phyloP scores from a whole-genome alignment of 2,888 invertebrate genomes.

The Scaptodrosophila latifasciaeformis region DNA sequence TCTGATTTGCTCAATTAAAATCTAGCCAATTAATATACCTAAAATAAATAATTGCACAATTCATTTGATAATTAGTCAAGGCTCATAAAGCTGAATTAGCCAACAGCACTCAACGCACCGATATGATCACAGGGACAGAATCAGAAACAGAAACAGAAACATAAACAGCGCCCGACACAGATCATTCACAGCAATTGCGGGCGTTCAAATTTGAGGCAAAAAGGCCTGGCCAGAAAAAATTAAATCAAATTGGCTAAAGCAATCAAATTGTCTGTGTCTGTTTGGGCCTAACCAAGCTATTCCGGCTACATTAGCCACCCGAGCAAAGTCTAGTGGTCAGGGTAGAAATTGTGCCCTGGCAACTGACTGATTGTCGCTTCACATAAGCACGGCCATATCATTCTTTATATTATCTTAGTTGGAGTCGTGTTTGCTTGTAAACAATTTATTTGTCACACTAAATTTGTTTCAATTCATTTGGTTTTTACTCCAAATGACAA shows the following conservation, averaged over 20 bases:
- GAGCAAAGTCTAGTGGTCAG: too few species aligned
- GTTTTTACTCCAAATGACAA: slow-evolving; percentile 70
- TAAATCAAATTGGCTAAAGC: slow-evolving; percentile 61
- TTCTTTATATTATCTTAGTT: too few species aligned
- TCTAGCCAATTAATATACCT: slow-evolving; percentile 59
- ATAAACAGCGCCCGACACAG: slow-evolving; percentile 18
- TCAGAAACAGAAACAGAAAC: not conserved
- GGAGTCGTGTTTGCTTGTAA: slow-evolving; percentile 33
- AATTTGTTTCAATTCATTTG: slow-evolving; percentile 74
- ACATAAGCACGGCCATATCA: too few species aligned
- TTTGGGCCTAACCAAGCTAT: not conserved
- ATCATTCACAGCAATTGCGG: too few species aligned
- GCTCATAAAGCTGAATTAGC: slow-evolving; percentile 69
- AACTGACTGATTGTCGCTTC: too few species aligned
- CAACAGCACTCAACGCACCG: slow-evolving; percentile 25
- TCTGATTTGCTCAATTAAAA: slow-evolving; percentile 11
- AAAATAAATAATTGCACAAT: slow-evolving; percentile 68
- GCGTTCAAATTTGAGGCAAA: slow-evolving; percentile 19
- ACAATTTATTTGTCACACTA: slow-evolving; percentile 72
- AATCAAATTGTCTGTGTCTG: slow-evolving; percentile 56
- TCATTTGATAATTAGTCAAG: slow-evolving; percentile 72
- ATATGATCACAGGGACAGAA: slow-evolving; percentile 11
- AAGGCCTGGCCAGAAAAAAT: slow-evolving; percentile 45
- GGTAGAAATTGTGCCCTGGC: too few species aligned
- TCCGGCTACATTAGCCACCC: not conserved